Evolutionary conservation across 2,113 vertebrate genomes (phyloP).

Genomic region (Equus quagga): DNA sequence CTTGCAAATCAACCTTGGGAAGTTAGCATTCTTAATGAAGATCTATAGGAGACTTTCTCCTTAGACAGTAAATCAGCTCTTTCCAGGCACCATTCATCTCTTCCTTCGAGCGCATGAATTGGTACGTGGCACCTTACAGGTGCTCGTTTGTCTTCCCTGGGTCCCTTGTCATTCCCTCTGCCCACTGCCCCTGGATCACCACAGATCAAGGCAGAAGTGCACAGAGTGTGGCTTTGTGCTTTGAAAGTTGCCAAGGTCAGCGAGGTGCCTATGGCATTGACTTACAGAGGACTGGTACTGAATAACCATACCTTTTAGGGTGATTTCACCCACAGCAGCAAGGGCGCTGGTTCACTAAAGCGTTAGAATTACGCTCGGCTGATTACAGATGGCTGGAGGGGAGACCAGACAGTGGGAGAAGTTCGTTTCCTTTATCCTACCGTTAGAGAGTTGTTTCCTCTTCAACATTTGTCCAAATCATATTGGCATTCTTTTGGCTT

Average conservation of each 20-base stretch:
- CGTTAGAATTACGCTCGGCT: slow-evolving; percentile 72
- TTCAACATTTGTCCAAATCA: background rate
- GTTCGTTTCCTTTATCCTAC: background rate
- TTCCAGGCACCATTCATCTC: slow-evolving; percentile 77
- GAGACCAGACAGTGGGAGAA: background rate
- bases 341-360: slow-evolving; percentile 53
- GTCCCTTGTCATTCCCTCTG: slow-evolving; percentile 67
- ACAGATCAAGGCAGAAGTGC: slow-evolving; percentile 39
- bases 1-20: slow-evolving; percentile 82
- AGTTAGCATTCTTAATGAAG: slow-evolving; percentile 84
- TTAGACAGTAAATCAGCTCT: slow-evolving; percentile 80
- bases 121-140: slow-evolving; percentile 72
- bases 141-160: slow-evolving; percentile 79
- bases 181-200: slow-evolving; percentile 57
- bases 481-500: background rate
- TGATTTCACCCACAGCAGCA: background rate
- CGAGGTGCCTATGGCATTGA: slow-evolving; percentile 80
- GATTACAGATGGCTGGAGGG: slow-evolving; percentile 72
- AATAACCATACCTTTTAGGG: slow-evolving; percentile 74
- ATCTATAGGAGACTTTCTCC: slow-evolving; percentile 77
- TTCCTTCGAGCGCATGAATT: slow-evolving; percentile 72
- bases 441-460: background rate
- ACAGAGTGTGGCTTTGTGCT: slow-evolving; percentile 65
- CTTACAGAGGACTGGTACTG: slow-evolving; percentile 77
- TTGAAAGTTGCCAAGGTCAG: slow-evolving; percentile 84